Evolutionary conservation across 2,888 invertebrate species (phyloP).

Genomic region (Melangyna quadrimaculata): DNA sequence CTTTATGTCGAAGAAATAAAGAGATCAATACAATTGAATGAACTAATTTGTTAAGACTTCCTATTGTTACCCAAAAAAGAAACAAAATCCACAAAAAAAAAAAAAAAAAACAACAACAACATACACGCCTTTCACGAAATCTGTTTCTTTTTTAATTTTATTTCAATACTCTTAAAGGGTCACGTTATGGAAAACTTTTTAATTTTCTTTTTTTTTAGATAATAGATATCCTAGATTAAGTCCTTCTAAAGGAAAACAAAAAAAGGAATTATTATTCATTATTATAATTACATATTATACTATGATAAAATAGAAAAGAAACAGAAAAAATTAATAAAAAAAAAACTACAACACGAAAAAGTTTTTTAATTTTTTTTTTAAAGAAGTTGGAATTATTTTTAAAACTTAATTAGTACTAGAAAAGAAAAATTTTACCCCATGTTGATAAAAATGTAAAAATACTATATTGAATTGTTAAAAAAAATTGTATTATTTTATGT

Average conservation of each 20-base stretch:
- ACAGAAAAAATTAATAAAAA: constrained; percentile 42
- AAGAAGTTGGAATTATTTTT: background rate
- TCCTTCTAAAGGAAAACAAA: constrained; percentile 65
- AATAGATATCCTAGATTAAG: constrained; percentile 71
- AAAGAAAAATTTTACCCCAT: no score
- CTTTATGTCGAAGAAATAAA: background rate
- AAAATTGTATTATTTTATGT: no score
- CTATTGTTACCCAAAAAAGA: constrained; percentile 17
- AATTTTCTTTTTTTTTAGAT: constrained; percentile 65
- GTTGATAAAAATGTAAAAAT: no score
- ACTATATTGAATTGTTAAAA: no score
- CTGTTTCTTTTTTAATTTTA: constrained; percentile 44
- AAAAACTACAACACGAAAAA: constrained; percentile 33
- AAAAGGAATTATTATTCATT: constrained; percentile 69
- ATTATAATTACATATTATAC: constrained; percentile 66
- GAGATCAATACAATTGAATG: background rate
- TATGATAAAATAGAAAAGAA: constrained; percentile 56
- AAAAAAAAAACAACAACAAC: constrained; percentile 10
- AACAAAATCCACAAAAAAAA: constrained; percentile 10
- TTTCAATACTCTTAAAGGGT: constrained; percentile 22
- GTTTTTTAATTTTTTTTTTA: background rate
- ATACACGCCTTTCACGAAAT: constrained; percentile 50
- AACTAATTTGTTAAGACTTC: constrained; percentile 41
- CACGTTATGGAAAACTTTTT: constrained; percentile 58
- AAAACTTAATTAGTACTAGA: no score